A percentile compares a stretch with the other conserved stretches of the same genome.
Conservation (phyloP, 1,140 invertebrate genomes). For the Tetraneura akinire region DNA sequence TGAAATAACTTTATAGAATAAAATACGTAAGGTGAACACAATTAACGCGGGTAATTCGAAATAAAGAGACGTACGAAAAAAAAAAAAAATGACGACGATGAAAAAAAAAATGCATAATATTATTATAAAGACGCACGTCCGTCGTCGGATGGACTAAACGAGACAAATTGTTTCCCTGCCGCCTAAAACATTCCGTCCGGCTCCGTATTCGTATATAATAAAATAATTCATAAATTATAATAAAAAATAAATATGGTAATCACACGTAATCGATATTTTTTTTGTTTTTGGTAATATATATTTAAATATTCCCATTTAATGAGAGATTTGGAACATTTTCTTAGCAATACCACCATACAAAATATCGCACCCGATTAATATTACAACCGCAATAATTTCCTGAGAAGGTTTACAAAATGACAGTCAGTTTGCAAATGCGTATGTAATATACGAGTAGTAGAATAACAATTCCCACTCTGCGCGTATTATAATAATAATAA, state of each 20-base stretch:
- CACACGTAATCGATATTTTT: too few relatives aligned
- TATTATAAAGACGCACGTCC: not conserved
- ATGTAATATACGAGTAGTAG: not conserved
- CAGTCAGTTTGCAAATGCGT: not conserved
- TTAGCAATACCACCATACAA: too few relatives aligned
- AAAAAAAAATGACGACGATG: too few relatives aligned
- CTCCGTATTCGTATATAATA: too few relatives aligned
- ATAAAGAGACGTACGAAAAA: not conserved
- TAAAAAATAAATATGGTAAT: too few relatives aligned
- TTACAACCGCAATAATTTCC: too few relatives aligned
- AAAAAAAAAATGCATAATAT: slow-evolving; percentile 4
- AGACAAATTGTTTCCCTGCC: slow-evolving; percentile 42
- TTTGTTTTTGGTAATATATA: too few relatives aligned
- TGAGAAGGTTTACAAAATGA: not conserved
- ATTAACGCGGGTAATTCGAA: slow-evolving; percentile 25
- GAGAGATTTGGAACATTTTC: not conserved
- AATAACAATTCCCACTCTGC: not conserved
- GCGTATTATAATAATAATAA: too few relatives aligned
- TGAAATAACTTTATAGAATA: slow-evolving; percentile 14
- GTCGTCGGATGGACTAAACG: slow-evolving; percentile 13
- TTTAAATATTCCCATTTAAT: too few relatives aligned
- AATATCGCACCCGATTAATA: not conserved
- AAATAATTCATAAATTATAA: too few relatives aligned
- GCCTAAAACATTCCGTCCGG: too few relatives aligned
- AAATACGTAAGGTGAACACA: slow-evolving; percentile 8